These are phyloP conservation scores for Bombus polaris DNA, from an alignment of 1,140 invertebrate species.

Conservation along the genomic window DNA sequence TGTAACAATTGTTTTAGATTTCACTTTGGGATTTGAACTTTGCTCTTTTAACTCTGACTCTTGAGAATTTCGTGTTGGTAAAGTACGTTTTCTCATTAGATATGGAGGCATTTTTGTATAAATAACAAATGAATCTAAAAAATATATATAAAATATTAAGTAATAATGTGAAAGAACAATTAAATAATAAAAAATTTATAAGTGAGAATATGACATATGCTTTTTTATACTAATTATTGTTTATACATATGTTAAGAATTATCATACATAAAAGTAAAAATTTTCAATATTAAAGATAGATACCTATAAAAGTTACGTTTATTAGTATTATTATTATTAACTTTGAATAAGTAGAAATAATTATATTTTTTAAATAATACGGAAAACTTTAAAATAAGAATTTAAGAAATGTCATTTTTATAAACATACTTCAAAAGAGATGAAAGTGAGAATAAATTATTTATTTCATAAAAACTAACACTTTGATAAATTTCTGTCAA, in stretches of 20 bases:
- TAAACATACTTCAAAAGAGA: neutral
- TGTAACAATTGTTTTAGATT: neutral
- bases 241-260: neutral
- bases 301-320: neutral
- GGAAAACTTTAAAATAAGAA: neutral
- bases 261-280: neutral
- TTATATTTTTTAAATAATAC: neutral
- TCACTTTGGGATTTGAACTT: neutral
- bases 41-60: neutral
- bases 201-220: neutral
- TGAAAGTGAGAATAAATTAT: neutral
- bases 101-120: neutral
- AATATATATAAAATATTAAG: neutral
- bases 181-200: neutral
- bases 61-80: neutral
- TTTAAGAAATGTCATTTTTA: neutral
- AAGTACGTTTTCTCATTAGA: conserved; percentile 9
- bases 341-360: neutral
- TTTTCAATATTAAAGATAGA: neutral
- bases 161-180: neutral
- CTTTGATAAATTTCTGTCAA: neutral
- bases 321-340: neutral
- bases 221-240: neutral
- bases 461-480: neutral
- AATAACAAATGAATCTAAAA: conserved; percentile 18